Percentiles rank a stretch among this genome's conserved stretches.
phyloP scores from a whole-genome alignment of 2,888 invertebrate genomes.

The Caenorhabditis imperialis region DNA sequence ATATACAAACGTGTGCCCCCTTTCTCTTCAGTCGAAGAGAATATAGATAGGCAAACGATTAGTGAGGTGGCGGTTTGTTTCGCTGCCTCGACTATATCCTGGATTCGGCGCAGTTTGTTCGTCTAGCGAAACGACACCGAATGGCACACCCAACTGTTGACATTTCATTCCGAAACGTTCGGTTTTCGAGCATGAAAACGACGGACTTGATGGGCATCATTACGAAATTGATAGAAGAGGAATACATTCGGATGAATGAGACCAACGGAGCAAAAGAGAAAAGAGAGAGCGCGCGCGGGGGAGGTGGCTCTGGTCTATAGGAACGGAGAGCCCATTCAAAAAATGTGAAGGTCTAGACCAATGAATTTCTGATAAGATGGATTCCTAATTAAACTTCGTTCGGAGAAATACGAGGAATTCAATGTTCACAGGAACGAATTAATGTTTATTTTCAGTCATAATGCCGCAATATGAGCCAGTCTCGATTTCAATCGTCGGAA shows the following conservation, averaged over 20 bases:
- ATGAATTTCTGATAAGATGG: no score
- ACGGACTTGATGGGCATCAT: constrained; percentile 8
- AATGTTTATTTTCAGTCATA: no score
- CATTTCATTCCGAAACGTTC: not conserved
- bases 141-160: constrained; percentile 2
- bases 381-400: no score
- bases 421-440: no score
- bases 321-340: no score
- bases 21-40: not conserved
- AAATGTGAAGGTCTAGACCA: no score
- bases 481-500: no score
- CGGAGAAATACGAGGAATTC: no score
- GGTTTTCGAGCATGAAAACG: constrained; percentile 11
- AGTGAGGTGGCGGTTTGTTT: constrained; percentile 1
- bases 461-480: no score
- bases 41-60: constrained; percentile 30
- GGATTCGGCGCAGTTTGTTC: not conserved
- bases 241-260: not conserved
- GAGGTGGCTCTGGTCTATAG: no score
- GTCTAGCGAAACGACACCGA: not conserved
- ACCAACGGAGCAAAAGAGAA: not conserved
- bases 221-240: constrained; percentile 2
- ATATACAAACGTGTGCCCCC: constrained; percentile 30
- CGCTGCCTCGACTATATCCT: not conserved
- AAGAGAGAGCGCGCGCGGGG: no score